Percentiles rank a stretch among this genome's conserved stretches.
phyloP scores from a whole-genome alignment of 2,113 vertebrate genomes.

The Phrynocephalus versicolor region DNA sequence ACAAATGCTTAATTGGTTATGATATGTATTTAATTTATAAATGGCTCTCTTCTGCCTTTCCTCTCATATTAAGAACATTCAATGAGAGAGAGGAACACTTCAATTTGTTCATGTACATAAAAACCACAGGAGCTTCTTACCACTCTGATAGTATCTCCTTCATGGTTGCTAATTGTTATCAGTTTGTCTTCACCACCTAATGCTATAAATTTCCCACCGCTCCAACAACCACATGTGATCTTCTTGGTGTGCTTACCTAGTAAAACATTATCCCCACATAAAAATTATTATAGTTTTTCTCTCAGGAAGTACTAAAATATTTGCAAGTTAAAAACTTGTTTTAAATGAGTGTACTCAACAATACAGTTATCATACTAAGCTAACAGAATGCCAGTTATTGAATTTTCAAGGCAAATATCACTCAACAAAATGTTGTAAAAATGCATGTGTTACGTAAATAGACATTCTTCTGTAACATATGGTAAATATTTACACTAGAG shows the following conservation, averaged over 20 bases:
- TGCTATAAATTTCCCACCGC: constrained; percentile 89
- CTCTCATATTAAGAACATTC: neutral
- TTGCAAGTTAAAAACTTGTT: neutral
- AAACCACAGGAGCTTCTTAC: constrained; percentile 67
- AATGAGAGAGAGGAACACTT: neutral
- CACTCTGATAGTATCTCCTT: constrained; percentile 95
- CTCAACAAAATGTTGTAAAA: neutral
- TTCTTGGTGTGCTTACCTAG: constrained; percentile 93
- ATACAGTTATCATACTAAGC: neutral
- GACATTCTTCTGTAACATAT: neutral
- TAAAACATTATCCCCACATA: constrained; percentile 50
- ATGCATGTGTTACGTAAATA: neutral
- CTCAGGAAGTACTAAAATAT: neutral
- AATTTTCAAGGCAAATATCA: neutral
- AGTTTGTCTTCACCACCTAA: constrained; percentile 93
- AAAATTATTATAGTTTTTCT: neutral
- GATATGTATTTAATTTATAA: neutral
- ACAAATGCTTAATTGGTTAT: neutral
- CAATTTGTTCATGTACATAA: neutral
- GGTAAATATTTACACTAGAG: neutral
- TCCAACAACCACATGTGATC: constrained; percentile 97
- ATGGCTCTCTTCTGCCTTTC: neutral
- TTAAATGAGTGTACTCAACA: neutral
- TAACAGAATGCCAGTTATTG: neutral
- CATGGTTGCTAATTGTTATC: constrained; percentile 92